Conservation (phyloP, 2,888 invertebrate species). For the Polymixis lichenea region DNA sequence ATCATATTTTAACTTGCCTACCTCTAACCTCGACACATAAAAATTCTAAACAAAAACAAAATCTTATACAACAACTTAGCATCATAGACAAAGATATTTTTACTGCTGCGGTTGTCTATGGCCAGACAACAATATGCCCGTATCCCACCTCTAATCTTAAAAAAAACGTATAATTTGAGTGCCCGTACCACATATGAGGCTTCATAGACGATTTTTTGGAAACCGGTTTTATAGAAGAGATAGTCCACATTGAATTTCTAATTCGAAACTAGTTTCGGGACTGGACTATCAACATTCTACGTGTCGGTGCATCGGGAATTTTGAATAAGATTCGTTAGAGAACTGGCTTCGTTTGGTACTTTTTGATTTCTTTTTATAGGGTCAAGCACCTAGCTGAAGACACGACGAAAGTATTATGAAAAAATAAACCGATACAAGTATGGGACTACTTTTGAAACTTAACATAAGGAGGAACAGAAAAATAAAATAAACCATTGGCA, state of each 20-base stretch:
- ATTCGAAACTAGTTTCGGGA: slow-evolving; percentile 59
- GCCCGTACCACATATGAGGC: slow-evolving; percentile 33
- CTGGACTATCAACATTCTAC: slow-evolving; percentile 49
- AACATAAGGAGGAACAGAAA: too few species aligned
- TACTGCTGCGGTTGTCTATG: slow-evolving; percentile 72
- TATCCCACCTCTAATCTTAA: slow-evolving; percentile 68
- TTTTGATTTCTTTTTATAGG: slow-evolving; percentile 21
- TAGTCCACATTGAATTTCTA: slow-evolving; percentile 57
- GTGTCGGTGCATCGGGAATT: slow-evolving; percentile 41
- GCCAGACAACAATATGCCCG: slow-evolving; percentile 74
- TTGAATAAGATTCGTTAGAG: slow-evolving; percentile 43
- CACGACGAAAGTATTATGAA: too few species aligned
- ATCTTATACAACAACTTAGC: slow-evolving; percentile 44
- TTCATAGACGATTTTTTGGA: slow-evolving; percentile 47
- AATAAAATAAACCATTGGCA: too few species aligned
- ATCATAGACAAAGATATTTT: slow-evolving; percentile 70
- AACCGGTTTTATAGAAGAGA: slow-evolving; percentile 61
- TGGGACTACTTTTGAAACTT: too few species aligned
- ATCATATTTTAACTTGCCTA: neutral
- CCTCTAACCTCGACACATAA: slow-evolving; percentile 15
- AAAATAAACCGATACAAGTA: too few species aligned
- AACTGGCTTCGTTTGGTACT: slow-evolving; percentile 15
- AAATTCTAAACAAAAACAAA: slow-evolving; percentile 49
- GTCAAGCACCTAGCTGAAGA: slow-evolving; percentile 11
- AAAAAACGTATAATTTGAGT: slow-evolving; percentile 48